Evolutionary conservation across 2,113 vertebrate species (phyloP).

Genomic region (Crotalus viridis): DNA sequence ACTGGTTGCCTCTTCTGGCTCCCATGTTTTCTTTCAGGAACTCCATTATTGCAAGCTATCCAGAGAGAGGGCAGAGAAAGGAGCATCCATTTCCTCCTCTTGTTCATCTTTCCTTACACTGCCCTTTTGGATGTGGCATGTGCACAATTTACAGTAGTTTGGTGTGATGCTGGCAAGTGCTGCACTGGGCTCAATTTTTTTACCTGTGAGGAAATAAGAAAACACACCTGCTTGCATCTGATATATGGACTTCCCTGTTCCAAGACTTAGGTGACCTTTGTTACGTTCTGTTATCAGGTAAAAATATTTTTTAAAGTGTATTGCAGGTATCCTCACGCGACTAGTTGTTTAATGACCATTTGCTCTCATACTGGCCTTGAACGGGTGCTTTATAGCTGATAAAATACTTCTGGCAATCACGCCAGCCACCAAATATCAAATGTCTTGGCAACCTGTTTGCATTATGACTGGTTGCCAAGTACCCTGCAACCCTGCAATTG

Average conservation of each 20-base stretch:
- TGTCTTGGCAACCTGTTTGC: not conserved
- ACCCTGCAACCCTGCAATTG: not conserved
- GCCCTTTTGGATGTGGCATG: not conserved
- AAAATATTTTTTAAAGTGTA: not conserved
- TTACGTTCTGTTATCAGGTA: not conserved
- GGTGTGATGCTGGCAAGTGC: not conserved
- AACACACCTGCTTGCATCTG: too few species aligned
- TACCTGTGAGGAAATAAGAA: not conserved
- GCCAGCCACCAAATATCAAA: not conserved
- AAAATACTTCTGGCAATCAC: not conserved
- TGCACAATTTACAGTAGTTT: not conserved
- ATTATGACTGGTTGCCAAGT: not conserved
- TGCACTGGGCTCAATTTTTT: not conserved
- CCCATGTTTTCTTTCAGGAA: not conserved
- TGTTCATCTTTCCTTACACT: not conserved
- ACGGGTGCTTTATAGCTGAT: not conserved
- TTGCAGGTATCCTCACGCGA: not conserved
- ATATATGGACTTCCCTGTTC: not conserved
- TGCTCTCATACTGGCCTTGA: not conserved
- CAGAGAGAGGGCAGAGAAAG: not conserved
- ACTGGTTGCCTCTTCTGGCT: not conserved
- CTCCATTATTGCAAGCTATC: not conserved
- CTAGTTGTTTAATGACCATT: not conserved
- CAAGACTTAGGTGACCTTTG: not conserved
- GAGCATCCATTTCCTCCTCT: not conserved